These are phyloP conservation scores for Pseudonaja textilis DNA, from an alignment of 2,113 vertebrate species.

Conservation along the genomic window DNA sequence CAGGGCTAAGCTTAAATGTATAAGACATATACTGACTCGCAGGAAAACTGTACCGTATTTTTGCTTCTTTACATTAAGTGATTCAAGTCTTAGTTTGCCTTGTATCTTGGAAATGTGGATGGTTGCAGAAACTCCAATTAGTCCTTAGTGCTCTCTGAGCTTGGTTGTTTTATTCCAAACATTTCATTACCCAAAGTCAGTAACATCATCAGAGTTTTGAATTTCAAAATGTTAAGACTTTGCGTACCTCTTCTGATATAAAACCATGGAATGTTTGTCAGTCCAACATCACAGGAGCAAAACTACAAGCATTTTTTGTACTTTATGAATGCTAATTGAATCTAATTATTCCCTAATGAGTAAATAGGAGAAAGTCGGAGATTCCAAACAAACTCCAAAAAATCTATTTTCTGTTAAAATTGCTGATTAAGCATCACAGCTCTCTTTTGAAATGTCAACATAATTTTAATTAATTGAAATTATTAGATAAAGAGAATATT, in stretches of 20 bases:
- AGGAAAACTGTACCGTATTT: not conserved
- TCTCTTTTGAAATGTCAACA: not conserved
- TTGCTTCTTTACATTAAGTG: not conserved
- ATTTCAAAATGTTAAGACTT: not conserved
- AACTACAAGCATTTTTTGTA: not conserved
- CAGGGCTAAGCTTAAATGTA: not conserved
- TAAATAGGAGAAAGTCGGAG: not conserved
- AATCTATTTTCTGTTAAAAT: not conserved
- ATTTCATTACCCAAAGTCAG: not conserved
- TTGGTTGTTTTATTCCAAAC: not conserved
- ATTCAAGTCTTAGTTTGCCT: not conserved
- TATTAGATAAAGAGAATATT: not conserved
- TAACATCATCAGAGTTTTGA: not conserved
- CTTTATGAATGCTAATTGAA: constrained; percentile 10
- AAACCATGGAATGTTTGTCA: not conserved
- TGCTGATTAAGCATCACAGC: constrained; percentile 11
- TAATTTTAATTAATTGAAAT: constrained; percentile 21
- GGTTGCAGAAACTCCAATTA: not conserved
- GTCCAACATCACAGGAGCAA: not conserved
- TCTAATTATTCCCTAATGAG: constrained; percentile 24
- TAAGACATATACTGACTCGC: not conserved
- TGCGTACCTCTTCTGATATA: not conserved
- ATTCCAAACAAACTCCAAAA: not conserved
- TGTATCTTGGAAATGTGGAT: not conserved
- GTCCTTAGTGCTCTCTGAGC: not conserved